Base-by-base conservation (phyloP, 2,797 vertebrate species). In the Antrozous pallidus region DNA sequence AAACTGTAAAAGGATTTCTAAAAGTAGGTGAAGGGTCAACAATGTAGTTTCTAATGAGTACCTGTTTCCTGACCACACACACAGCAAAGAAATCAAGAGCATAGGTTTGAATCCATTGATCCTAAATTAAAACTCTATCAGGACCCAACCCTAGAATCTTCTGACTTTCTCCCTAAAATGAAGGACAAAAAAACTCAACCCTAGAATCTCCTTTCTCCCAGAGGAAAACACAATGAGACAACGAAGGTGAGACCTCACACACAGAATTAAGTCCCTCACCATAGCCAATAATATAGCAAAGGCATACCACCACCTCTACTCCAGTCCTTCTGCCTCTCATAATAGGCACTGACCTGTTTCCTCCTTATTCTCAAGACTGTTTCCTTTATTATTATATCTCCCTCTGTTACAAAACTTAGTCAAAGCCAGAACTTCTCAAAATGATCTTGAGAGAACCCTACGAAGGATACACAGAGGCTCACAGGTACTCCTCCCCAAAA, bases 181-280 rank as follows among this genome's bases (percentile, higher is more conserved):
- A 88, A 63, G 16, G 26, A 63, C 4, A 3, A 36, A 56, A 51
- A 81, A 58, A 2, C 17, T 63, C 70, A 69, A 80, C 6, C 33
- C 24, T 61, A 67, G 51, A 86, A 88, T 65, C 69, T 56, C 88
- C 38, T 80, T 88, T 95, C 47, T 90, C n/a, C 22, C 31, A 24
- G 79, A 78, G 88, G n/a, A 38, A 42, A 70, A 33, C 26, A 49
- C 33, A 65, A n/a, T 5, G n/a, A 56, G 20, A 51, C 10, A 14
- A 18, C 0, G 0, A 26, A 26, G 3, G 8, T 69, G 31, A 51
- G 13, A 58, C 16, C 20, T 88, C 31, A 38, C 28, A 26, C 31
- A 38, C 28, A 26, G 88, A 28, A 36, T 13, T 7, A 58, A 61
- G 24, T 36, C 28, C 71, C 17, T 70, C 36, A 33, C 61, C 33